Base-by-base conservation (phyloP, 2,888 invertebrate species). In the Protodeltote pygarga region DNA sequence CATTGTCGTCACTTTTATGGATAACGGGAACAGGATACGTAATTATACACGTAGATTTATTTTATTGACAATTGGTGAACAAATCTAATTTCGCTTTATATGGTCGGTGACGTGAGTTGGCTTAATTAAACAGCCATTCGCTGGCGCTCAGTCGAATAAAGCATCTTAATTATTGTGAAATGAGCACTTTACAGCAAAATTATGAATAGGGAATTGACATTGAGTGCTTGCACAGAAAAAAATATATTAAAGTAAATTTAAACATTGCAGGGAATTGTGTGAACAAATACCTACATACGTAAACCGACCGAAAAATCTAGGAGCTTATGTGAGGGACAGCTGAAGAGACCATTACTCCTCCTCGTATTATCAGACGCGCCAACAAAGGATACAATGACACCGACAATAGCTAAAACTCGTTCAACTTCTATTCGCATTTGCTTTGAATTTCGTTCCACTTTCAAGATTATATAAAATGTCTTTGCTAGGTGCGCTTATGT, bases 1-100 rank as follows among this genome's bases (percentile, higher is more conserved):
- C 59, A 70, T 73, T 72, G 69, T 67, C 68, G 48, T 69, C 74
- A 70, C 72, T 73, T 81, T 77, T 75, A 79, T 76, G 69, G 69
- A 50, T 73, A 76, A 75, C 61, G 69, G 67, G 70, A 62, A 73
- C 71, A 71, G 73, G 72, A 78, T 77, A 71, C 68, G 70, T 77
- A 77, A 79, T 79, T 79, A 73, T 68, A 76, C 50, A 59, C 64
- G 63, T 64, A 69, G 57, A 73, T 73, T 70, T 67, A 72, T 68
- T 73, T 73, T 68, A 72, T 54, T 42, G 48, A 38, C 62, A 61
- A 57, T 67, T 59, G 59, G 59, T 66, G 55, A 50, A 72, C 72
- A 63, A 67, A 69, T 71, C 63, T 71, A 65, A 62, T 71, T 69
- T 67, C 49, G 60, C 41, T 68, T 64, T 55, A 67, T 53, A 71